Evolutionary conservation across 2,888 invertebrate genomes (phyloP).

Genomic region (Drosophila austrosaltans): DNA sequence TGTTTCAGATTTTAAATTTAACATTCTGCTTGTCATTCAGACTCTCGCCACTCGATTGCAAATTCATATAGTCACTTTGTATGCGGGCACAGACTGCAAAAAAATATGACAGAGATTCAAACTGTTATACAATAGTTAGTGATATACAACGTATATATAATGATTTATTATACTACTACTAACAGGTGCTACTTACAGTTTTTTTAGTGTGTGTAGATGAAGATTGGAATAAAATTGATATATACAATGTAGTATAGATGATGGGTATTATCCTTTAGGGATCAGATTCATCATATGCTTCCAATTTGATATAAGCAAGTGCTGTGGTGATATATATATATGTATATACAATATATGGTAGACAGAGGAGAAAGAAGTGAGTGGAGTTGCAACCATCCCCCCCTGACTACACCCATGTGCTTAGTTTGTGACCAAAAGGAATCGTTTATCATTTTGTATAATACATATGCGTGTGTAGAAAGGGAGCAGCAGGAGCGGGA

Average conservation of each 20-base stretch:
- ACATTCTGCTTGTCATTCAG: slow-evolving; percentile 76
- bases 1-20: slow-evolving; percentile 68
- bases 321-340: slow-evolving; percentile 61
- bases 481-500: slow-evolving; percentile 29
- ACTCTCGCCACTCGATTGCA: slow-evolving; percentile 79
- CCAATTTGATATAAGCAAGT: slow-evolving; percentile 83
- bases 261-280: slow-evolving; percentile 4
- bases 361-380: slow-evolving; percentile 27
- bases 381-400: slow-evolving; percentile 40
- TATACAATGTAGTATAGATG: slow-evolving; percentile 6
- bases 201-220: slow-evolving; percentile 43
- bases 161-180: not conserved
- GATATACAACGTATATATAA: not conserved
- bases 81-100: slow-evolving; percentile 81
- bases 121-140: not conserved
- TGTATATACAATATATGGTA: slow-evolving; percentile 11
- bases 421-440: slow-evolving; percentile 25
- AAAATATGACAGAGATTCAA: not conserved
- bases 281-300: slow-evolving; percentile 78
- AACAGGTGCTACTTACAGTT: slow-evolving; percentile 59
- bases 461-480: slow-evolving; percentile 59
- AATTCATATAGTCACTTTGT: slow-evolving; percentile 78
- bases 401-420: slow-evolving; percentile 7
- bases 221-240: slow-evolving; percentile 29
- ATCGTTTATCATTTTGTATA: slow-evolving; percentile 72